Conservation (phyloP, 2,113 vertebrate species). For the Paradoxurus hermaphroditus region DNA sequence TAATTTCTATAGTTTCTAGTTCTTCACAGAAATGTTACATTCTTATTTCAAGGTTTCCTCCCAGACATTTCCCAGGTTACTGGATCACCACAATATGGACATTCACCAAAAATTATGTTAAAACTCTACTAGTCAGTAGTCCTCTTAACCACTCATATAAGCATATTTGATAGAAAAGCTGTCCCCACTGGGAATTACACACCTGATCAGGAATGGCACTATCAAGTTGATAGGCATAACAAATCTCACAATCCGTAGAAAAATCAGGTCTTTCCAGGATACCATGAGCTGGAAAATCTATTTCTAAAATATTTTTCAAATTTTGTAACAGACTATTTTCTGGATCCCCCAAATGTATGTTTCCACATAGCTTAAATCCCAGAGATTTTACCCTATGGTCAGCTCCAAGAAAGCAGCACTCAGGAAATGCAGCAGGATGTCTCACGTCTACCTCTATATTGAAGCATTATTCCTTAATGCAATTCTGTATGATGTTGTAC, state of each 20-base stretch:
- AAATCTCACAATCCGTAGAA: constrained; percentile 95
- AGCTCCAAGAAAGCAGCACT: constrained; percentile 95
- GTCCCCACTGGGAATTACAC: constrained; percentile 93
- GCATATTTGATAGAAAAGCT: constrained; percentile 95
- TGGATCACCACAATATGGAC: constrained; percentile 97
- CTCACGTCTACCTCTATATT: constrained; percentile 90
- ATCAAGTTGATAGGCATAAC: constrained; percentile 92
- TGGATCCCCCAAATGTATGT: constrained; percentile 96
- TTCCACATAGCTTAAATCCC: constrained; percentile 93
- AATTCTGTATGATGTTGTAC: constrained; percentile 90
- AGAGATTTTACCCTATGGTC: constrained; percentile 94
- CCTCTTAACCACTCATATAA: constrained; percentile 96
- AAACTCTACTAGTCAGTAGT: constrained; percentile 93
- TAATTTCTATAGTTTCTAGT: background rate
- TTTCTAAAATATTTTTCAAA: constrained; percentile 95
- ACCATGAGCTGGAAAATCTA: constrained; percentile 93
- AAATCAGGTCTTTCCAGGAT: constrained; percentile 93
- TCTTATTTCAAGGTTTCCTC: constrained; percentile 83
- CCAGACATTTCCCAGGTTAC: constrained; percentile 91
- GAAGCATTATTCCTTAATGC: constrained; percentile 92
- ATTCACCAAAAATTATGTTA: constrained; percentile 95
- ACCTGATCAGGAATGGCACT: constrained; percentile 91
- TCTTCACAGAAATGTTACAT: background rate
- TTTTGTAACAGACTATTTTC: constrained; percentile 92
- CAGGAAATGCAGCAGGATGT: constrained; percentile 94